These are phyloP conservation scores for Cyprinodon variegatus DNA, from an alignment of 2,113 vertebrate species.

Conservation along the genomic window DNA sequence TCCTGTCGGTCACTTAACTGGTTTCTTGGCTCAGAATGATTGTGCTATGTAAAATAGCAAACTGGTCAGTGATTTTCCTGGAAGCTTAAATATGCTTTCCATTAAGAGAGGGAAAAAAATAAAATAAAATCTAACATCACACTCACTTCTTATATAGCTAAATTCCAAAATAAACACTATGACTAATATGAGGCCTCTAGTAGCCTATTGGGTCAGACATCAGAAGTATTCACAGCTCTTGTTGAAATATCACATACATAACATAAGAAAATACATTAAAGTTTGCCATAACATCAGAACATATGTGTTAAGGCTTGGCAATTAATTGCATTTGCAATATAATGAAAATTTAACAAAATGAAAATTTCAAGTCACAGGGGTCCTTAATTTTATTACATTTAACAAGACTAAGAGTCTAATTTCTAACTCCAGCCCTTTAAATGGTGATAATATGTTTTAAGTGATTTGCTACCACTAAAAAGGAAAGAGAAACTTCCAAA, in stretches of 20 bases:
- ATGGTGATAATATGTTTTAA: too few relatives aligned
- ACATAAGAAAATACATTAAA: neutral
- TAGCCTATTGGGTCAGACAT: constrained; percentile 1
- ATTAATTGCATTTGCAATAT: too few relatives aligned
- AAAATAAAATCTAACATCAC: neutral
- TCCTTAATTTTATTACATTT: too few relatives aligned
- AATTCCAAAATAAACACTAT: neutral
- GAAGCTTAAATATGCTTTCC: neutral
- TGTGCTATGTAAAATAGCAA: neutral
- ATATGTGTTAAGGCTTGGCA: too few relatives aligned
- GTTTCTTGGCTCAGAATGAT: neutral
- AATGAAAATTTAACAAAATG: too few relatives aligned
- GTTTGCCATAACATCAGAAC: too few relatives aligned
- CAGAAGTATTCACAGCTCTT: neutral
- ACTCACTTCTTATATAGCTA: neutral
- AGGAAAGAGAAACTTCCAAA: too few relatives aligned
- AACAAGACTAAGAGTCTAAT: too few relatives aligned
- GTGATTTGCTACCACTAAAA: too few relatives aligned
- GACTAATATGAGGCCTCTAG: neutral
- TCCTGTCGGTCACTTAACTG: neutral
- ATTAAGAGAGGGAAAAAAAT: too few relatives aligned
- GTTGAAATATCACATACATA: neutral
- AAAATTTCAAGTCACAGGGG: too few relatives aligned
- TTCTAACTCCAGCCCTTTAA: too few relatives aligned
- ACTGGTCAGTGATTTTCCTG: neutral